Evolutionary conservation across 2,797 vertebrate species (phyloP).

Genomic region (Sebastiscus tertius): DNA sequence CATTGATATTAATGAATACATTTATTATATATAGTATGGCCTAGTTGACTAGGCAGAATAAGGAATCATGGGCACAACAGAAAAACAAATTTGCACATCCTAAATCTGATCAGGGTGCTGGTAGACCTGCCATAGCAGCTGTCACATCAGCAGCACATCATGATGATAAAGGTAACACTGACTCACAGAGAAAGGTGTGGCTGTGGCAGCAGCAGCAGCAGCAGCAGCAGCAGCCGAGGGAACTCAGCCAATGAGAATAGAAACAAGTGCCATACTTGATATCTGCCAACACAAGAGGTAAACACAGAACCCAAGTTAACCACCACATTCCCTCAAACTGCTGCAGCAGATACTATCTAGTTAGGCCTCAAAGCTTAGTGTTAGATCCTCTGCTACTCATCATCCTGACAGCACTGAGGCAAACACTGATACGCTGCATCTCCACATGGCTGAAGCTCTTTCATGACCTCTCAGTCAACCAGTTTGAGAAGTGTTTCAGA

Average conservation of each 20-base stretch:
- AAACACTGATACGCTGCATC: neutral
- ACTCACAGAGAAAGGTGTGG: neutral
- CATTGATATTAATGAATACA: neutral
- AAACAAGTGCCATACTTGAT: neutral
- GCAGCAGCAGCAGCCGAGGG: neutral
- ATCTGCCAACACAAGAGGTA: neutral
- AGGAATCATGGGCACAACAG: neutral
- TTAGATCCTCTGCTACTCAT: neutral
- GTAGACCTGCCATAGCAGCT: constrained; percentile 1
- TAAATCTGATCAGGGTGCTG: neutral
- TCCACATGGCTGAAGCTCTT: constrained; percentile 21
- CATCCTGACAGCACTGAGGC: neutral
- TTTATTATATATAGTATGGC: neutral
- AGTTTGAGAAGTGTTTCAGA: constrained; percentile 61
- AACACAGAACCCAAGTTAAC: neutral
- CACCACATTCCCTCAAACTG: neutral
- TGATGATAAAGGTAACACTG: constrained; percentile 13
- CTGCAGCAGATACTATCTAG: neutral
- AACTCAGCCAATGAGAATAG: neutral
- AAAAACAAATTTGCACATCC: constrained; percentile 1
- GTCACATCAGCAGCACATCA: constrained; percentile 5
- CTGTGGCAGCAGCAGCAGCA: no score
- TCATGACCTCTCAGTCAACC: constrained; percentile 38
- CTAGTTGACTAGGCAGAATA: neutral
- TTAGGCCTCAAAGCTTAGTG: neutral